A percentile compares a stretch with the other conserved stretches of the same genome.
Evolutionary conservation across 2,113 vertebrate species (phyloP).

Genomic region (Hippocampus barbouri): DNA sequence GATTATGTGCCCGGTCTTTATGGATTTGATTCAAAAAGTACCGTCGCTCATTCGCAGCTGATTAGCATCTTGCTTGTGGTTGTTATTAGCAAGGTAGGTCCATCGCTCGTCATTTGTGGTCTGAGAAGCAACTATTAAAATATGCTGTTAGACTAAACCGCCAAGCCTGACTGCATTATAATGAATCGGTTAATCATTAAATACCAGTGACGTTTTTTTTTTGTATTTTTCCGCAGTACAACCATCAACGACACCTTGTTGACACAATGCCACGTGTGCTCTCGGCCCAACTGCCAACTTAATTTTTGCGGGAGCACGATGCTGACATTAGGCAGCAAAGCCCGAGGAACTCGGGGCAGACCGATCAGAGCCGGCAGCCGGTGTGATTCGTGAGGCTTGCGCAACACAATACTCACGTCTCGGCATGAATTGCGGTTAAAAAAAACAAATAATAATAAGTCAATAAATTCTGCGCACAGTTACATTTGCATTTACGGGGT

Average conservation of each 20-base stretch:
- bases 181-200: not conserved
- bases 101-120: not conserved
- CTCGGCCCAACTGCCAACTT: not conserved
- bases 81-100: too few relatives aligned
- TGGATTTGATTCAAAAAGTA: not conserved
- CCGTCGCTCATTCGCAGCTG: not conserved
- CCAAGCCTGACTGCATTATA: not conserved
- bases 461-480: not conserved
- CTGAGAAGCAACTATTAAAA: not conserved
- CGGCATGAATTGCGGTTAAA: not conserved
- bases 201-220: not conserved
- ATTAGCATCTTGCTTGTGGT: not conserved
- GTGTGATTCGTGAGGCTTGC: constrained; percentile 16
- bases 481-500: not conserved
- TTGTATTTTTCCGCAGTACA: not conserved
- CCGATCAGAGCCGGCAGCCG: constrained; percentile 30
- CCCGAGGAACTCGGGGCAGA: not conserved
- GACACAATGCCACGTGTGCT: not conserved
- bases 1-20: not conserved
- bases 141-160: not conserved
- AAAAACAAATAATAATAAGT: not conserved
- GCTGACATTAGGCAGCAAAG: not conserved
- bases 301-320: not conserved
- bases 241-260: not conserved
- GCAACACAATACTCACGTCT: constrained; percentile 12